A percentile compares a stretch with the other conserved stretches of the same genome.
phyloP scores from a whole-genome alignment of 2,888 invertebrate genomes.

The Volucella inanis region DNA sequence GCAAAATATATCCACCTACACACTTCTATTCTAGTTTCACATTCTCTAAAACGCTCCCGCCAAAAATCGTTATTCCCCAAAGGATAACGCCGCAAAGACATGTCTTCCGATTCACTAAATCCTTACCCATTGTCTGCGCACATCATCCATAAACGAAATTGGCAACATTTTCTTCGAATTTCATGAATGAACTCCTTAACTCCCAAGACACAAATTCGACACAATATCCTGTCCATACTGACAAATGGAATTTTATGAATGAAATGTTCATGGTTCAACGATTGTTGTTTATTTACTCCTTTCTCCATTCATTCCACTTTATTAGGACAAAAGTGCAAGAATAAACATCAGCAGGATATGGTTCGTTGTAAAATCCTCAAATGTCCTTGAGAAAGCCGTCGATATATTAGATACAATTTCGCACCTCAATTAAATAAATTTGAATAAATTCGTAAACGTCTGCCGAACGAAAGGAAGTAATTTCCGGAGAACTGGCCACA shows the following conservation, averaged over 20 bases:
- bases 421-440: slow-evolving; percentile 59
- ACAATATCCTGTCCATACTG: slow-evolving; percentile 30
- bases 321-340: slow-evolving; percentile 21
- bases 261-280: slow-evolving; percentile 42
- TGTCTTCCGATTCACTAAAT: slow-evolving; percentile 29
- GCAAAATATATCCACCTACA: too few species aligned
- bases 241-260: slow-evolving; percentile 61
- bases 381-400: slow-evolving; percentile 43
- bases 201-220: slow-evolving; percentile 49
- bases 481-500: slow-evolving; percentile 30
- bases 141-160: slow-evolving; percentile 7
- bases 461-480: slow-evolving; percentile 14
- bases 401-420: slow-evolving; percentile 17
- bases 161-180: slow-evolving; percentile 59
- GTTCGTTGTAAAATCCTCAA: neutral
- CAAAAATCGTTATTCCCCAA: slow-evolving; percentile 42
- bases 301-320: slow-evolving; percentile 34
- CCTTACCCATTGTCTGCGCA: neutral
- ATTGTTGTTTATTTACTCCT: slow-evolving; percentile 39
- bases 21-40: neutral
- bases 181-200: slow-evolving; percentile 42
- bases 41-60: slow-evolving; percentile 26
- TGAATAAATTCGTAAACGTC: slow-evolving; percentile 17
- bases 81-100: slow-evolving; percentile 28
- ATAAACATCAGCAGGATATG: slow-evolving; percentile 29